Evolutionary conservation across 2,888 invertebrate genomes (phyloP), one percentile per base, ranked within the genome.

Genomic region (Chaetoderma sp.): DNA sequence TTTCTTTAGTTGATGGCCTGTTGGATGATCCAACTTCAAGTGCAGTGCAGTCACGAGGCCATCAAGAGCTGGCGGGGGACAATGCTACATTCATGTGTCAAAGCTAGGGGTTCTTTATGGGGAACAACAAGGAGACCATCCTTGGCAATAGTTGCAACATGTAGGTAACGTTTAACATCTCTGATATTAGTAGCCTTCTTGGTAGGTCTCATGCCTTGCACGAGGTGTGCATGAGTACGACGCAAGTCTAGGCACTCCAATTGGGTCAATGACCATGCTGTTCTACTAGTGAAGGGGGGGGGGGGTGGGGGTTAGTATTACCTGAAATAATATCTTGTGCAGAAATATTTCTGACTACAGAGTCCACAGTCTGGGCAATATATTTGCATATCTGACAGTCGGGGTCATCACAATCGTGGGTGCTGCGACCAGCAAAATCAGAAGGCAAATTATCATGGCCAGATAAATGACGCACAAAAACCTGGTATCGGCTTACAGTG

Each of bases 21-120:
- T 45, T 2, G 76, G 73, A 36, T 75, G 76, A 33, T 73, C 65
- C 10, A 73, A 65, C 18, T 66, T 36, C n/a, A n/a, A n/a, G n/a
- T n/a, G n/a, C 3, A 76, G 47, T 0, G 73, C 71, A n/a, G 70
- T 74, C 0, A 71, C 36, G 13, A 75, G 60, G 8, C 71, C 72
- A 60, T 69, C 63, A 1, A 76, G 50, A 73, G 63, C 8, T 44
- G 54, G 2, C 71, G 60, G 13, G 71, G 71, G 10, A 75, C 71
- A 21, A 76, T 56, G 18, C 72, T 76, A 3, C 67, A 49, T 27
- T 76, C 74, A 1, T 50, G 42, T 0, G 60, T 4, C n/a, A 66
- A 28, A 4, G 36, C 27, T 6, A 68, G 54, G 18, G 65, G 70
- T 1, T 56, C 58, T 25, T 60, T 23, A n/a, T n/a, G n/a, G n/a